Percentiles rank a stretch among this genome's conserved stretches.
Conservation (phyloP, 2,113 vertebrate genomes). For the Gasterosteus nipponicus region DNA sequence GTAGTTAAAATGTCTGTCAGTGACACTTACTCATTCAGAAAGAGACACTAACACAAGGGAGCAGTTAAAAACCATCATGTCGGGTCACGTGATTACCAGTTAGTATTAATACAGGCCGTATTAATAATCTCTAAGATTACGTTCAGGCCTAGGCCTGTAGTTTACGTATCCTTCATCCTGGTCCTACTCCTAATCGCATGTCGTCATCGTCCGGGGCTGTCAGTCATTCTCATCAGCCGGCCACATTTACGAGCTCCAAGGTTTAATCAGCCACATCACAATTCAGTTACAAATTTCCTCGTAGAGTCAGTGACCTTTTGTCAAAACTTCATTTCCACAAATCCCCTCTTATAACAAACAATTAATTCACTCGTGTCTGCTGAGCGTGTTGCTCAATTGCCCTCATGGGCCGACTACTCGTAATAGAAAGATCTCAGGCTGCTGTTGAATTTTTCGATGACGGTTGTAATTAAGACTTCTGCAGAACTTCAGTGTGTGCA, state of each 20-base stretch:
- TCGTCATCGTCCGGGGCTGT: background rate
- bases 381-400: background rate
- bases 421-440: background rate
- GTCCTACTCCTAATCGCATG: background rate
- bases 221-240: background rate
- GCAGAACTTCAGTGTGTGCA: background rate
- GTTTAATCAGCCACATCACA: too few relatives aligned
- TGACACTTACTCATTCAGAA: background rate
- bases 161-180: background rate
- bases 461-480: background rate
- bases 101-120: background rate
- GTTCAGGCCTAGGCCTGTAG: background rate
- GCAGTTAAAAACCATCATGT: conserved; percentile 17
- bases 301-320: background rate
- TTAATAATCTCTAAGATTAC: background rate
- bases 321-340: background rate
- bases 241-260: background rate
- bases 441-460: background rate
- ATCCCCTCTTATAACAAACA: background rate
- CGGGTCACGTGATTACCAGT: conserved; percentile 19
- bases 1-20: conserved; percentile 17
- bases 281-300: too few relatives aligned
- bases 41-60: background rate
- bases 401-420: background rate
- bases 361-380: background rate